Evolutionary conservation across 2,113 vertebrate species (phyloP).

Genomic region (Nicator chloris): DNA sequence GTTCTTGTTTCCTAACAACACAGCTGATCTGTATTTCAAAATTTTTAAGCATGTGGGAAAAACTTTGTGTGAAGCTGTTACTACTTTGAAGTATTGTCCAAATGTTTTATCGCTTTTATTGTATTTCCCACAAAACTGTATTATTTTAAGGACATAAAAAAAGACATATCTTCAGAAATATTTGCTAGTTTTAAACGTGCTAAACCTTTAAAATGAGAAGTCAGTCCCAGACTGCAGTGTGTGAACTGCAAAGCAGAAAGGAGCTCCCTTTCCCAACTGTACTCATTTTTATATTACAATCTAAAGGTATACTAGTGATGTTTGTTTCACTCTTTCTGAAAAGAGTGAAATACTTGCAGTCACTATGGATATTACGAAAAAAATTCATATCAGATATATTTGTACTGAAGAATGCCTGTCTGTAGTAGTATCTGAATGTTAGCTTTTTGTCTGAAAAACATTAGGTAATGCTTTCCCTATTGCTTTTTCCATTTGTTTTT

Average conservation of each 20-base stretch:
- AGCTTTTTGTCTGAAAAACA: neutral
- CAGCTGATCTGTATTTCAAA: neutral
- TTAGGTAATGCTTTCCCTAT: conserved; percentile 25
- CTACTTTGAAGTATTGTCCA: neutral
- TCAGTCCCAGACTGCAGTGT: neutral
- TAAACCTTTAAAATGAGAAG: neutral
- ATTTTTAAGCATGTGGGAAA: neutral
- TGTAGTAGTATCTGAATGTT: neutral
- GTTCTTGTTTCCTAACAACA: neutral
- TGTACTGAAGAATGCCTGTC: neutral
- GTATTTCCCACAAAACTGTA: neutral
- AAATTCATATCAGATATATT: neutral
- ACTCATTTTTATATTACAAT: neutral
- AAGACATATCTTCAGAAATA: neutral
- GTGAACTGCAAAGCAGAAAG: neutral
- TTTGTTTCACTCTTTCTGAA: neutral
- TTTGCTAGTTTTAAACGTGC: neutral
- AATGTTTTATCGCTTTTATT: neutral
- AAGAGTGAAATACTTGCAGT: neutral
- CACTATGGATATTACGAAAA: neutral
- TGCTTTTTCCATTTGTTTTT: neutral
- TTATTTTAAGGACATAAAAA: neutral
- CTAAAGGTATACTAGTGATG: neutral
- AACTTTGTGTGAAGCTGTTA: neutral
- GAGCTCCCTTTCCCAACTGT: neutral